A percentile compares a stretch with the other conserved stretches of the same genome.
phyloP scores from a whole-genome alignment of 2,888 invertebrate species.

The Phalera bucephala region DNA sequence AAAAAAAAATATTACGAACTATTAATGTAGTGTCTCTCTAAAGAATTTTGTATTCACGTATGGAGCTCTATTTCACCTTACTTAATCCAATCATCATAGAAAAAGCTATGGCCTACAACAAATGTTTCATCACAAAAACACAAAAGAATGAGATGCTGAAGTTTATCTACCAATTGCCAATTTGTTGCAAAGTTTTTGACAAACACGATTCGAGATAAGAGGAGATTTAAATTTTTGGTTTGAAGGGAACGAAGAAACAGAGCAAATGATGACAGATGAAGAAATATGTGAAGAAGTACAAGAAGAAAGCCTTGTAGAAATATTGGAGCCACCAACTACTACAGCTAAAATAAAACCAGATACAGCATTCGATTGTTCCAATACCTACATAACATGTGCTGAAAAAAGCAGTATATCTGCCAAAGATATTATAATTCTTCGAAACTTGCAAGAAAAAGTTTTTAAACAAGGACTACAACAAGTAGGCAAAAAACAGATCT shows the following conservation, averaged over 20 bases:
- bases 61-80: constrained; percentile 29
- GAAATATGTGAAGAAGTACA: constrained; percentile 19
- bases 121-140: constrained; percentile 28
- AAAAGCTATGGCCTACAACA: constrained; percentile 34
- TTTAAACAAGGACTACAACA: background rate
- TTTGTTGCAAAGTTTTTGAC: constrained; percentile 32
- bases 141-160: constrained; percentile 28
- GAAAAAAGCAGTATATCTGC: background rate
- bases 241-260: constrained; percentile 32
- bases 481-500: background rate
- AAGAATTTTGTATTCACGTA: no score
- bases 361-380: background rate
- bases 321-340: background rate
- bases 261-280: constrained; percentile 24
- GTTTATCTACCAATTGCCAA: constrained; percentile 28
- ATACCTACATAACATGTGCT: background rate
- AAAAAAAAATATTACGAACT: no score
- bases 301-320: constrained; percentile 8
- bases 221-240: constrained; percentile 21
- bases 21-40: no score
- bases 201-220: constrained; percentile 33
- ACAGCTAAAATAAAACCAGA: background rate
- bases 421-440: constrained; percentile 4
- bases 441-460: constrained; percentile 2
- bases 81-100: constrained; percentile 35